phyloP scores from a whole-genome alignment of 2,797 vertebrate genomes.

The Sebastes steindachneri region DNA sequence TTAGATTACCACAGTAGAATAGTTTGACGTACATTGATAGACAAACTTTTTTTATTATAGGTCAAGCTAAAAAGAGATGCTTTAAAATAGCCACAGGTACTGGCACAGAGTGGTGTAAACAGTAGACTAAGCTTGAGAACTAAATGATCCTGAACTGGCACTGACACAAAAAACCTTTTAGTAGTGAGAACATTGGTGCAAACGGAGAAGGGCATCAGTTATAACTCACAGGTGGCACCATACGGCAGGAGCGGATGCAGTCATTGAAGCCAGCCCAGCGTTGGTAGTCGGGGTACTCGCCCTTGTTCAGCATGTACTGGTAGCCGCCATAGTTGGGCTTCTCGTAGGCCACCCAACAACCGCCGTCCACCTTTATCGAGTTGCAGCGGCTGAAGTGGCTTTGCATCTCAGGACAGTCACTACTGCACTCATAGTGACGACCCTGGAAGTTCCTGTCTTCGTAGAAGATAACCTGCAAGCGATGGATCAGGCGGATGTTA shows the following conservation, averaged over 20 bases:
- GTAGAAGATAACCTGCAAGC: slow-evolving; percentile 82
- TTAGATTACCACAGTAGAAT: background rate
- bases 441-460: slow-evolving; percentile 86
- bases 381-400: slow-evolving; percentile 83
- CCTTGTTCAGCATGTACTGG: slow-evolving; percentile 86
- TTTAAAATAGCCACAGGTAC: slow-evolving; percentile 21
- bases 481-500: slow-evolving; percentile 1
- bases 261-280: slow-evolving; percentile 86
- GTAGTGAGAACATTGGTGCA: background rate
- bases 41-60: background rate
- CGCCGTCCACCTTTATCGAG: slow-evolving; percentile 83
- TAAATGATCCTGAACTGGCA: slow-evolving; percentile 25
- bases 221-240: slow-evolving; percentile 84
- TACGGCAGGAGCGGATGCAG: slow-evolving; percentile 86
- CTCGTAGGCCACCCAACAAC: slow-evolving; percentile 85
- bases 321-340: slow-evolving; percentile 83
- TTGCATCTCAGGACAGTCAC: slow-evolving; percentile 82
- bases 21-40: background rate
- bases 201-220: background rate
- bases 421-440: slow-evolving; percentile 80
- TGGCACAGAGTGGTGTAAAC: slow-evolving; percentile 10
- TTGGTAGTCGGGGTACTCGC: slow-evolving; percentile 84
- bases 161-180: slow-evolving; percentile 8
- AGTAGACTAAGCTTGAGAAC: slow-evolving; percentile 8
- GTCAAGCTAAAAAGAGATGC: slow-evolving; percentile 1